Evolutionary conservation across 2,888 invertebrate genomes (phyloP).

Genomic region (Thymelicus acteon): DNA sequence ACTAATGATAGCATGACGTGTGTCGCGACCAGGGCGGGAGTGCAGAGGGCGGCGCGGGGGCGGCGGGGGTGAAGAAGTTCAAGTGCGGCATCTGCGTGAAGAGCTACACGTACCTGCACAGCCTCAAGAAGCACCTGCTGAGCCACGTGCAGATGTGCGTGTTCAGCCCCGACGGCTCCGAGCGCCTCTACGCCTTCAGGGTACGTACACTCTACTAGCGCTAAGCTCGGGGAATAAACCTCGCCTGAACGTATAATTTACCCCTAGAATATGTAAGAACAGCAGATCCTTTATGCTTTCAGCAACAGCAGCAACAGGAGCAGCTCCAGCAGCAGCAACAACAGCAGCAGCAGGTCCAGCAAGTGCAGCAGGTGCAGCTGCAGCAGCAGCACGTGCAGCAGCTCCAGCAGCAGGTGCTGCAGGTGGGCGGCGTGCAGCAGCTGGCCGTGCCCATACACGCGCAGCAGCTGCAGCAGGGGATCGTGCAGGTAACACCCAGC

Average conservation of each 20-base stretch:
- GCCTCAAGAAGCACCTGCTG: constrained; percentile 78
- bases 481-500: constrained; percentile 58
- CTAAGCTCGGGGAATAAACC: too few relatives aligned
- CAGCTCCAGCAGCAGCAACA: constrained; percentile 54
- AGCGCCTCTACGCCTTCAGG: constrained; percentile 44
- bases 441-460: constrained; percentile 72
- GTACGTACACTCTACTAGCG: constrained; percentile 33
- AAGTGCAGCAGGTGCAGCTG: constrained; percentile 46
- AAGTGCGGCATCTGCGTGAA: constrained; percentile 77
- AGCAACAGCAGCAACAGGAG: constrained; percentile 53
- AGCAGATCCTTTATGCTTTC: constrained; percentile 25
- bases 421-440: constrained; percentile 76
- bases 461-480: constrained; percentile 67
- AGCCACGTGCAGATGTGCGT: constrained; percentile 66
- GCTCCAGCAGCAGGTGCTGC: constrained; percentile 72
- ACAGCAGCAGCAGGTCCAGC: constrained; percentile 53
- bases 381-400: constrained; percentile 52
- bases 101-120: constrained; percentile 79
- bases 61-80: constrained; percentile 58
- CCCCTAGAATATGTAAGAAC: too few relatives aligned
- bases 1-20: neutral
- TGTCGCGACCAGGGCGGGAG: neutral
- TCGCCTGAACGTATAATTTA: too few relatives aligned
- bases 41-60: constrained; percentile 40
- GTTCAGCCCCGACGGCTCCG: constrained; percentile 46